Base-by-base conservation (phyloP, 2,797 vertebrate species). In the Ctenopoma kingsleyae region DNA sequence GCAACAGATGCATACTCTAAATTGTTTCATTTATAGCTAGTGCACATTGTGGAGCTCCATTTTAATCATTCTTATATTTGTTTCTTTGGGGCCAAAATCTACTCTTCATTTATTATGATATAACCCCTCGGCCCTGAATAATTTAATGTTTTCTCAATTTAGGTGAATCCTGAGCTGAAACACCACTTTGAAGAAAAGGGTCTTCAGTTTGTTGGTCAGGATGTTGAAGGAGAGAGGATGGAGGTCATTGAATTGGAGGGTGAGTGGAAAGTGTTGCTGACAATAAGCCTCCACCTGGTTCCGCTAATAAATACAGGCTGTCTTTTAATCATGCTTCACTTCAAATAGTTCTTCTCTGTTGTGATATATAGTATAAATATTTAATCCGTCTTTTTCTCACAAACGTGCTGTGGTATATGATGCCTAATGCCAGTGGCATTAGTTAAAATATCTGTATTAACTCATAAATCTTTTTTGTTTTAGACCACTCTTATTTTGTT, bases 401-500 rank as follows among this genome's bases (percentile, higher is more conserved):
- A 32, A 19, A 7, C 19, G 30, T 12, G 13, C 11, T 67, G 16
- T 32, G 23, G 36, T 36, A 3, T 22, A 19, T 30, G 11, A 41
- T 13, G 6, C 38, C 25, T 47, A 5, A 40, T 27, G 32, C 8
- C 17, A 19, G 3, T 43, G 4, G 8, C 40, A 17, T 38, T 38
- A 2, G 17, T 52, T 10, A 36, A 5, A 43, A 15, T 6, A 22
- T 23, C 5, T 3, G 8, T 4, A 36, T 7, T 65, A n/a, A 73
- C 12, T 1, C 0, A 5, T 6, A 1, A 13, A 2, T 36, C 27
- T n/a, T 8, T 22, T 35, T 56, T 48, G 12, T 16, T 40, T 6
- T 11, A 99, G 97, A 97, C 35, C 97, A 98, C n/a, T 93, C 95
- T 20, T 99, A 98, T 86, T 99, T 98, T 13, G 96, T 98, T 11